These are phyloP conservation scores for Cerceris ruficornis DNA, from an alignment of 2,888 invertebrate genomes.

Conservation along the genomic window DNA sequence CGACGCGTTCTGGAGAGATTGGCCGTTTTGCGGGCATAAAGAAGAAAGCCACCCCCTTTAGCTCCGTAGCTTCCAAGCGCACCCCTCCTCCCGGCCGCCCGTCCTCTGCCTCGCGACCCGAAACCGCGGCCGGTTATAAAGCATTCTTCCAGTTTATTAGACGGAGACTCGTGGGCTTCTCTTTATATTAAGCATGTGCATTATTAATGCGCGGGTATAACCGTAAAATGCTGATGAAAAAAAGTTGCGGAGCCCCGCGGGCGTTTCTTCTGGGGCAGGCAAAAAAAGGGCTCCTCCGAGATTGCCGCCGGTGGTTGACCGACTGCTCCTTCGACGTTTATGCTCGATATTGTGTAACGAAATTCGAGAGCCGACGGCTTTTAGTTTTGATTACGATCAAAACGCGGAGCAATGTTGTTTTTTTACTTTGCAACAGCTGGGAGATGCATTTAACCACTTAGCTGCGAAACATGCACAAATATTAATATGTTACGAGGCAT, in stretches of 20 bases:
- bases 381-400: neutral
- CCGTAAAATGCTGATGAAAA: conserved; percentile 75
- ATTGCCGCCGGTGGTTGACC: conserved; percentile 52
- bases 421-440: too few species aligned
- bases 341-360: conserved; percentile 12
- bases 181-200: conserved; percentile 75
- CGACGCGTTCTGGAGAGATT: conserved; percentile 67
- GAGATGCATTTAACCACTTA: too few species aligned
- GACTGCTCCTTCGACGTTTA: conserved; percentile 40
- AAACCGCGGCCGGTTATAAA: conserved; percentile 71
- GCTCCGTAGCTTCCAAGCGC: conserved; percentile 32
- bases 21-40: conserved; percentile 64
- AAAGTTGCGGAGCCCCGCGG: conserved; percentile 70
- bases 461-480: too few species aligned
- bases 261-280: conserved; percentile 53
- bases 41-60: conserved; percentile 63
- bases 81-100: conserved; percentile 37
- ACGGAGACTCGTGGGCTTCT: conserved; percentile 70
- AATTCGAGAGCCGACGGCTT: conserved; percentile 2
- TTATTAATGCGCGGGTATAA: conserved; percentile 73
- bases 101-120: conserved; percentile 48
- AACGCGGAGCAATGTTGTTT: neutral
- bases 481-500: too few species aligned
- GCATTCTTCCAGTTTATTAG: conserved; percentile 74
- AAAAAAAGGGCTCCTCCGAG: conserved; percentile 48